Evolutionary conservation across 2,888 invertebrate species (phyloP).

Genomic region (Chrysina gloriosa): DNA sequence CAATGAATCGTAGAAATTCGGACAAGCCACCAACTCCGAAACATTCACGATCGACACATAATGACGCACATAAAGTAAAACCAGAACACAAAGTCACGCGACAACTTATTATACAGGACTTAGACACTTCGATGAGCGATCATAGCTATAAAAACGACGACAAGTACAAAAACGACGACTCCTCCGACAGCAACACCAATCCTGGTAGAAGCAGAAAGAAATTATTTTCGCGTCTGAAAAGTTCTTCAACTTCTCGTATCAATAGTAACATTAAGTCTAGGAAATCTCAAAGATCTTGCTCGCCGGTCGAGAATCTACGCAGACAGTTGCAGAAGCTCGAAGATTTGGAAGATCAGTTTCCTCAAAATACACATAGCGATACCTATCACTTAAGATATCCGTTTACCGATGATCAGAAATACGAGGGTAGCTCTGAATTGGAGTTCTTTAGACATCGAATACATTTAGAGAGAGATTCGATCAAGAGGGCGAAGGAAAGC

Average conservation of each 20-base stretch:
- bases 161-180: slow-evolving; percentile 64
- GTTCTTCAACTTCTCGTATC: slow-evolving; percentile 76
- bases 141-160: slow-evolving; percentile 66
- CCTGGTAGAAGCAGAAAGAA: slow-evolving; percentile 73
- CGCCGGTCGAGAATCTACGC: slow-evolving; percentile 82
- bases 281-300: slow-evolving; percentile 71
- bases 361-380: slow-evolving; percentile 73
- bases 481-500: slow-evolving; percentile 84
- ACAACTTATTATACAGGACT: slow-evolving; percentile 61
- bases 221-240: slow-evolving; percentile 77
- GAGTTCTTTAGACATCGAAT: slow-evolving; percentile 88
- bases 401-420: slow-evolving; percentile 73
- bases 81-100: slow-evolving; percentile 58
- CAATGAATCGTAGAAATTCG: slow-evolving; percentile 53
- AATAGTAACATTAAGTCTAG: slow-evolving; percentile 70
- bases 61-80: slow-evolving; percentile 56
- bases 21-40: slow-evolving; percentile 61
- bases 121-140: slow-evolving; percentile 65
- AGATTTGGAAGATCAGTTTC: slow-evolving; percentile 84
- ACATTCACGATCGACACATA: slow-evolving; percentile 64
- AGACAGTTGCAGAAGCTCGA: slow-evolving; percentile 84
- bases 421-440: slow-evolving; percentile 73
- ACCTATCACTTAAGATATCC: slow-evolving; percentile 86
- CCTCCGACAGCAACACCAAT: slow-evolving; percentile 67
- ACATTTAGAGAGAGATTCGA: slow-evolving; percentile 83